Conservation (phyloP, 2,888 invertebrate species). For the Ectropis crepuscularia region DNA sequence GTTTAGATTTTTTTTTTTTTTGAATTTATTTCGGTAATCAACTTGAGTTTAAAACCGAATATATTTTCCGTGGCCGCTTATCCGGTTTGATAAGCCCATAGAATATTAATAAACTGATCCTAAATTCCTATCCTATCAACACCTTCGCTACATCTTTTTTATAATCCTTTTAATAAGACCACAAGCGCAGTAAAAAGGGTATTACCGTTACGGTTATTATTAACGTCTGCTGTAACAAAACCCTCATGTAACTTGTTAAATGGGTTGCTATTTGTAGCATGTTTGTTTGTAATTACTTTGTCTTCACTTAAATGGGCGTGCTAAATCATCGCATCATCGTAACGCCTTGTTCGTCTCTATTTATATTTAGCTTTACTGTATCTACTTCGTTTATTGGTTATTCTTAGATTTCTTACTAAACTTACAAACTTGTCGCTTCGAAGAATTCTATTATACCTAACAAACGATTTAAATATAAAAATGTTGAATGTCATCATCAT, state of each 20-base stretch:
- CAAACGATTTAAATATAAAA: too few species aligned
- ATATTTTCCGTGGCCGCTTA: conserved; percentile 55
- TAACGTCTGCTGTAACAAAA: conserved; percentile 19
- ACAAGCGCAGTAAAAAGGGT: conserved; percentile 12
- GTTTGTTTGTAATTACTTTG: conserved; percentile 23
- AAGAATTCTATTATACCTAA: conserved; percentile 5
- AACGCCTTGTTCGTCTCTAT: conserved; percentile 22
- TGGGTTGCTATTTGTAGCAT: conserved; percentile 22
- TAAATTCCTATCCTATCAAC: conserved; percentile 43
- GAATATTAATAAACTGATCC: conserved; percentile 65
- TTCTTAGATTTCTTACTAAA: conserved; percentile 19
- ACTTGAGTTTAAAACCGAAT: conserved; percentile 29
- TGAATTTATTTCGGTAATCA: not conserved
- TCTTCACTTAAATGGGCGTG: conserved; percentile 24
- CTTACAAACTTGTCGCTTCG: conserved; percentile 22
- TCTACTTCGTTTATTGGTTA: conserved; percentile 4
- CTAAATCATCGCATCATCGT: conserved; percentile 25
- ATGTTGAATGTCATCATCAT: too few species aligned
- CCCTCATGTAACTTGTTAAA: conserved; percentile 21
- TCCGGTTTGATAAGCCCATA: conserved; percentile 59
- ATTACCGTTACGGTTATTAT: conserved; percentile 12
- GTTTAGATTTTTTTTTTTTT: too few species aligned
- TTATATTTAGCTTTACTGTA: conserved; percentile 19
- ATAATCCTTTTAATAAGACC: conserved; percentile 26
- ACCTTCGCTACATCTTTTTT: conserved; percentile 33